A percentile compares a stretch with the other conserved stretches of the same genome.
Conservation (phyloP, 2,797 vertebrate genomes). For the Streptopelia turtur region DNA sequence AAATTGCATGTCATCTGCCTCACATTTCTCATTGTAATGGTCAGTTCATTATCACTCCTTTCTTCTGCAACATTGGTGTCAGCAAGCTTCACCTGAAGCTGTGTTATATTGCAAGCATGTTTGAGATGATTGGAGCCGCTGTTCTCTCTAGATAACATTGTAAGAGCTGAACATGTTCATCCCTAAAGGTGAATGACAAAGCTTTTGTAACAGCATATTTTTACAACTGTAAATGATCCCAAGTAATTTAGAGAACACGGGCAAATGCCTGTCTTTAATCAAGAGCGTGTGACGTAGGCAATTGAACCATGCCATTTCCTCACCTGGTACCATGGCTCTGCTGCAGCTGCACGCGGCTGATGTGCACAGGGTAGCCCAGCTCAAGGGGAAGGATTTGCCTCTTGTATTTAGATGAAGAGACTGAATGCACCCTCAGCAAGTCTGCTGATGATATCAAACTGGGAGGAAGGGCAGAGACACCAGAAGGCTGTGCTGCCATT, state of each 20-base stretch:
- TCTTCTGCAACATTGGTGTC: not conserved
- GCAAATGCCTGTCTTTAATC: slow-evolving; percentile 6
- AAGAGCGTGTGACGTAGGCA: not conserved
- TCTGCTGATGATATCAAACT: too few species aligned
- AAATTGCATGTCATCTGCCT: slow-evolving; percentile 12
- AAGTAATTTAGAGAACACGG: slow-evolving; percentile 30
- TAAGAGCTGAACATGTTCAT: slow-evolving; percentile 23
- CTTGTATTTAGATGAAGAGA: not conserved
- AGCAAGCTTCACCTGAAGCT: not conserved
- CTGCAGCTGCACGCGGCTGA: not conserved
- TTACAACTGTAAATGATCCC: slow-evolving; percentile 43
- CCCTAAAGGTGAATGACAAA: slow-evolving; percentile 43
- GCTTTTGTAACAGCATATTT: slow-evolving; percentile 47
- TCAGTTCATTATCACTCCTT: slow-evolving; percentile 2
- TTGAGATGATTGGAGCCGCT: slow-evolving; percentile 40
- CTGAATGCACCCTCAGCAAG: too few species aligned
- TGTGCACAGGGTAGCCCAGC: not conserved
- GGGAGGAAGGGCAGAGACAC: too few species aligned
- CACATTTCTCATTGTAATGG: not conserved
- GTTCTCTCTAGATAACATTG: slow-evolving; percentile 68
- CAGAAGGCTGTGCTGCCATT: too few species aligned
- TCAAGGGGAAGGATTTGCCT: not conserved
- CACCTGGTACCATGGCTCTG: not conserved
- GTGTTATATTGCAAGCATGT: slow-evolving; percentile 11
- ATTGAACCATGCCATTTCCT: not conserved